Conservation (phyloP, 2,888 invertebrate species). For the Formica aserva region DNA sequence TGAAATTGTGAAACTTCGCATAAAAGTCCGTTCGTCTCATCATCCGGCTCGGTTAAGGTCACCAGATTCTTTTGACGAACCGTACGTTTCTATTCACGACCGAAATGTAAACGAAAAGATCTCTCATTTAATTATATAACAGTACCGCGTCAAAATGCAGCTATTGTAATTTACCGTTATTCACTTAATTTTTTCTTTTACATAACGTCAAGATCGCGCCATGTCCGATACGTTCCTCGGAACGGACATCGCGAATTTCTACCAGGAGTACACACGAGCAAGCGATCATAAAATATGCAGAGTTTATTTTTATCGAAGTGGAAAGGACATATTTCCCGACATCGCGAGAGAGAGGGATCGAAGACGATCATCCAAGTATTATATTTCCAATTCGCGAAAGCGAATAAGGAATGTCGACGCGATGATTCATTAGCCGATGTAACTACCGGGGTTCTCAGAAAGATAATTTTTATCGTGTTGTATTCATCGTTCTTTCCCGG, state of each 20-base stretch:
- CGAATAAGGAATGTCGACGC: not conserved
- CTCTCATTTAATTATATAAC: slow-evolving; percentile 61
- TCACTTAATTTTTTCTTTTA: slow-evolving; percentile 67
- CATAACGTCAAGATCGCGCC: slow-evolving; percentile 47
- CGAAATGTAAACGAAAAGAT: slow-evolving; percentile 45
- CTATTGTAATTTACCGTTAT: slow-evolving; percentile 65
- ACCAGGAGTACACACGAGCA: not conserved
- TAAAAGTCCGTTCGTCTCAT: slow-evolving; percentile 34
- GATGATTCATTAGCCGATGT: not conserved
- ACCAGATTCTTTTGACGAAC: slow-evolving; percentile 4
- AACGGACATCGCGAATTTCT: slow-evolving; percentile 27
- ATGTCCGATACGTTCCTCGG: not conserved
- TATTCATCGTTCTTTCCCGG: not conserved
- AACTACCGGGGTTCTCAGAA: not conserved
- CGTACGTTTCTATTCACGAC: slow-evolving; percentile 12
- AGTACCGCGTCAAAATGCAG: slow-evolving; percentile 42
- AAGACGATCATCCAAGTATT: not conserved
- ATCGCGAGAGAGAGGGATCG: not conserved
- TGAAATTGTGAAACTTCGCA: slow-evolving; percentile 51
- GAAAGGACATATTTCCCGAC: not conserved
- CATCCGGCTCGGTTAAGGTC: slow-evolving; percentile 46
- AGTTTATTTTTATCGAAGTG: slow-evolving; percentile 15
- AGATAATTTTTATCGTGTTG: not conserved
- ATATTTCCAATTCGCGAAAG: slow-evolving; percentile 1
- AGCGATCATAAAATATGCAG: not conserved